Evolutionary conservation across 2,888 invertebrate species (phyloP), one percentile per base, ranked within the genome.

Genomic region (Cybosia mesomella): DNA sequence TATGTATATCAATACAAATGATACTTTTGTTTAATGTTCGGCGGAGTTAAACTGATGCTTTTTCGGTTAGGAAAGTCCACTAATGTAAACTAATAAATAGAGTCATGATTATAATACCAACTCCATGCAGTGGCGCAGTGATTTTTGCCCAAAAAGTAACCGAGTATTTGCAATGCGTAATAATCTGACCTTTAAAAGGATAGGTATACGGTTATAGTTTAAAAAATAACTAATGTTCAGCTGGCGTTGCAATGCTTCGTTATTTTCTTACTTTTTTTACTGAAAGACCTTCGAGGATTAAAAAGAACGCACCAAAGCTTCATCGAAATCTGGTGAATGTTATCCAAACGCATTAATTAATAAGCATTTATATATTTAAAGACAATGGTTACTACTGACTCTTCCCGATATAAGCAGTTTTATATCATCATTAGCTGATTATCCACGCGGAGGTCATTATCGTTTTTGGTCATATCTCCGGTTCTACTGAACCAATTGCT

Each of bases 131-230:
- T 43, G 13, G 18, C 43, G 7, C 18, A 43, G 18, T 43, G 18
- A 43, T 18, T 43, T 18, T 18, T 5, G 18, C 5, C 18, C 7
- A 18, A 43, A 18, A 39, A 39, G 4, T 15, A 15, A 18, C 7
- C 7, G 8, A 43, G 0, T 43, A 18, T 43, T 49, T 49, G n/a
- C 49, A 9, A n/a, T 49, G 49, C 2, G n/a, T 49, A 49, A 49
- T 49, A 49, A 49, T 49, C 8, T n/a, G 49, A 49, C 49, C 49
- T 49, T 49, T 49, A n/a, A 49, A 49, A 49, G n/a, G 49, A 49
- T 49, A 49, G 9, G 7, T 49, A n/a, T 49, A 49, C 8, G 1
- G n/a, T 49, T 49, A 43, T 43, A 4, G 15, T 5, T n/a, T 49
- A 2, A n/a, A 49, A 49, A 9, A n/a, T 43, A 49, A 7, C 49